A percentile compares a stretch with the other conserved stretches of the same genome.
Conservation (phyloP, 2,797 vertebrate genomes). For the Poeciliopsis gracilis region DNA sequence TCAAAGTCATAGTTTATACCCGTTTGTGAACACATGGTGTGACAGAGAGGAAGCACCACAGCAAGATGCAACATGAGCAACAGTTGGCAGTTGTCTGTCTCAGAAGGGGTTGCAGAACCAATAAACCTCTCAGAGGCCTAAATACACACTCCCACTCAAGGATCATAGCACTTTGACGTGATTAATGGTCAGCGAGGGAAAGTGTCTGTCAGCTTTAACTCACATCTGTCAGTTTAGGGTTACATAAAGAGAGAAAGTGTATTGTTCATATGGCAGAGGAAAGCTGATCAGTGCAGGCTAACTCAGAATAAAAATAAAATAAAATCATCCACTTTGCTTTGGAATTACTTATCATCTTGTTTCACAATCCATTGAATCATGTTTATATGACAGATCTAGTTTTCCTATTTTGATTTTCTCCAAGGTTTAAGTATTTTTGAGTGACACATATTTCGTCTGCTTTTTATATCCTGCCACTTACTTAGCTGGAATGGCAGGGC, state of each 20-base stretch:
- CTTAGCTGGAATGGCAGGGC: constrained; percentile 69
- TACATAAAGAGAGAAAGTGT: constrained; percentile 14
- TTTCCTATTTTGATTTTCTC: constrained; percentile 32
- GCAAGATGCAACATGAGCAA: constrained; percentile 48
- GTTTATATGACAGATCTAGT: constrained; percentile 2
- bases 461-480: constrained; percentile 81
- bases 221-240: constrained; percentile 65
- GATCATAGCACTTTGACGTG: constrained; percentile 49
- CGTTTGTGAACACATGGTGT: constrained; percentile 34
- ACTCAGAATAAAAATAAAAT: constrained; percentile 25
- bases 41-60: constrained; percentile 37
- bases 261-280: constrained; percentile 14
- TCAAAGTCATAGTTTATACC: not conserved
- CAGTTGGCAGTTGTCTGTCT: constrained; percentile 58
- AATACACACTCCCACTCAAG: constrained; percentile 41
- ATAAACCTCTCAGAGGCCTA: constrained; percentile 50
- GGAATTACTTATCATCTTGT: constrained; percentile 17
- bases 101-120: constrained; percentile 18
- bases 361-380: not conserved
- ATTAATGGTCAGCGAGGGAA: constrained; percentile 45
- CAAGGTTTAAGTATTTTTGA: constrained; percentile 57
- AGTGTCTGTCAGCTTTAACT: constrained; percentile 49
- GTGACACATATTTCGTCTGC: constrained; percentile 51
- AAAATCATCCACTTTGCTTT: constrained; percentile 24
- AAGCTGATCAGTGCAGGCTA: constrained; percentile 42